phyloP scores from a whole-genome alignment of 2,888 invertebrate species.

The Hemistola chrysoprasaria region DNA sequence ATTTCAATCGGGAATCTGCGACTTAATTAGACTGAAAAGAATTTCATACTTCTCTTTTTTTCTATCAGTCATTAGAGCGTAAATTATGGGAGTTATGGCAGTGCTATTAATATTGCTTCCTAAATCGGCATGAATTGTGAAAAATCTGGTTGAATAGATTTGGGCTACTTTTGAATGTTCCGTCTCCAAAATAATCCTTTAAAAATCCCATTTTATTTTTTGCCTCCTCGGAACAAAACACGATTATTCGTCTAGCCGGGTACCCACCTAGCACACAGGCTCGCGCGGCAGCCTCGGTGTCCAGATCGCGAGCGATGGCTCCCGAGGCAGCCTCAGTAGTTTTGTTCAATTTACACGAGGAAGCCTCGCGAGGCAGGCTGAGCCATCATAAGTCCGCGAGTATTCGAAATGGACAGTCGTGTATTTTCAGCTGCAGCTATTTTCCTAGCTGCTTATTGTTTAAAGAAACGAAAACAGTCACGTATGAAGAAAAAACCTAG shows the following conservation, averaged over 20 bases:
- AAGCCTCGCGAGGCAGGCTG: too few species aligned
- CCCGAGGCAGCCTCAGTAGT: too few species aligned
- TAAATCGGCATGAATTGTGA: constrained; percentile 18
- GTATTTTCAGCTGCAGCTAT: too few species aligned
- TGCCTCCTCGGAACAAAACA: constrained; percentile 12
- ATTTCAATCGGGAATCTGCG: constrained; percentile 3
- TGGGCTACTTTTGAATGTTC: constrained; percentile 14
- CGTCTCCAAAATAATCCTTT: constrained; percentile 14
- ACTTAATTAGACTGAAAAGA: not conserved
- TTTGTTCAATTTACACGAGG: too few species aligned
- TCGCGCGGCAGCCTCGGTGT: too few species aligned
- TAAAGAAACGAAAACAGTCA: too few species aligned
- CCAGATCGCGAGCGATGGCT: too few species aligned
- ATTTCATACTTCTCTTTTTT: not conserved
- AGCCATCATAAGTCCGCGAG: too few species aligned
- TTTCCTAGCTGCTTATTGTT: too few species aligned
- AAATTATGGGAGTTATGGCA: constrained; percentile 11
- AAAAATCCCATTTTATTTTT: constrained; percentile 11
- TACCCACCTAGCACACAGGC: too few species aligned
- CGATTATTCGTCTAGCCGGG: not conserved
- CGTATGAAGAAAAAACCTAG: too few species aligned
- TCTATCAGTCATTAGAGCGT: constrained; percentile 16
- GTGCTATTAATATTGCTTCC: constrained; percentile 16
- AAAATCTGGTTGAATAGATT: constrained; percentile 13
- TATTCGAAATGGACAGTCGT: too few species aligned